Percentiles rank a stretch among this genome's conserved stretches.
Evolutionary conservation across 2,888 invertebrate genomes (phyloP).

Genomic region (Microctonus brassicae): DNA sequence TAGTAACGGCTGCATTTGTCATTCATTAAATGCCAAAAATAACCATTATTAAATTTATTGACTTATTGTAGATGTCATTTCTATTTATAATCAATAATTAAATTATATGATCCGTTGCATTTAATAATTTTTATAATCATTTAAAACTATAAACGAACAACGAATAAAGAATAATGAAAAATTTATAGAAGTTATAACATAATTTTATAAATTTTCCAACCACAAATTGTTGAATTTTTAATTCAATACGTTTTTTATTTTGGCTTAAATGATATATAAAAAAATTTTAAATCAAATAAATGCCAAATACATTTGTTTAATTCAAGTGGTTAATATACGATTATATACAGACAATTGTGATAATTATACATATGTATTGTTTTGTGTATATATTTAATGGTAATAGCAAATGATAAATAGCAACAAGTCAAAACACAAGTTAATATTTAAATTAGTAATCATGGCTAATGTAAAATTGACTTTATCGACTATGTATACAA

Average conservation of each 20-base stretch:
- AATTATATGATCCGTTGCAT: too few species aligned
- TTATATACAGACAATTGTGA: not conserved
- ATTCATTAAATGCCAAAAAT: conserved; percentile 17
- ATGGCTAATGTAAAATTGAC: not conserved
- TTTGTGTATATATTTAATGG: not conserved
- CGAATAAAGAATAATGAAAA: too few species aligned
- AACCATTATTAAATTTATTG: conserved; percentile 18
- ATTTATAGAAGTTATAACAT: too few species aligned
- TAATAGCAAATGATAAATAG: too few species aligned
- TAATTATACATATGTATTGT: not conserved
- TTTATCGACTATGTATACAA: not conserved
- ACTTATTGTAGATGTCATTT: not conserved
- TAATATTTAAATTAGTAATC: not conserved
- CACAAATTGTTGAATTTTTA: not conserved
- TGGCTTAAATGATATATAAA: too few species aligned
- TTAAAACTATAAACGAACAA: too few species aligned
- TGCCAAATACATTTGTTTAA: not conserved
- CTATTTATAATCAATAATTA: too few species aligned
- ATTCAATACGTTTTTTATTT: not conserved
- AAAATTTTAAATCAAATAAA: not conserved
- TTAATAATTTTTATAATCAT: too few species aligned
- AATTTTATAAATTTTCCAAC: not conserved
- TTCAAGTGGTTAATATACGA: not conserved
- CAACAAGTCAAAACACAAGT: not conserved
- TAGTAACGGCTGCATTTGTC: conserved; percentile 10